phyloP scores from a whole-genome alignment of 2,113 vertebrate genomes.

The Dasyurus viverrinus region DNA sequence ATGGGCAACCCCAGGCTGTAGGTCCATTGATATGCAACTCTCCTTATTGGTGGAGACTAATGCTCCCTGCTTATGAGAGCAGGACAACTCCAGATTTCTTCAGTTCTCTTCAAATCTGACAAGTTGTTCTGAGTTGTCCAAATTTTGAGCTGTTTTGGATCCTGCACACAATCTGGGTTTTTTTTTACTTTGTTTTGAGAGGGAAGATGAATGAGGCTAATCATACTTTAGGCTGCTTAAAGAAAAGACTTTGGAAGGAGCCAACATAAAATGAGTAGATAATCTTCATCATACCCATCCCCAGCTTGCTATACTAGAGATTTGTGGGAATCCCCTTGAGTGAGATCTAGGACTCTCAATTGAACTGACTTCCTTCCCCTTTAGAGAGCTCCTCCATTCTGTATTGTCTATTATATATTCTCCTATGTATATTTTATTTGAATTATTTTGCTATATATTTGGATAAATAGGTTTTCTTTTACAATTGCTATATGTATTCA shows the following conservation, averaged over 20 bases:
- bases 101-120: not conserved
- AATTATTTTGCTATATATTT: not conserved
- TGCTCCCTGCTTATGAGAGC: not conserved
- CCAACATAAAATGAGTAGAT: not conserved
- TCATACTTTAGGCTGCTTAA: not conserved
- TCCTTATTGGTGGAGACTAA: not conserved
- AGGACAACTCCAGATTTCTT: not conserved
- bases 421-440: not conserved
- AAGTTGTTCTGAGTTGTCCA: not conserved
- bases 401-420: not conserved
- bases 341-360: not conserved
- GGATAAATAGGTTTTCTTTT: not conserved
- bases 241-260: not conserved
- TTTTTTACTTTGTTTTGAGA: not conserved
- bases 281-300: not conserved
- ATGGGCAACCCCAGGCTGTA: not conserved
- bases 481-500: no score
- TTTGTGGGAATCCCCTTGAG: not conserved
- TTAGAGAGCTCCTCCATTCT: no score
- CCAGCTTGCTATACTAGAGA: not conserved
- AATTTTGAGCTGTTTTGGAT: not conserved
- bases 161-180: not conserved
- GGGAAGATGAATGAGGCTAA: not conserved
- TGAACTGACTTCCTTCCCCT: no score
- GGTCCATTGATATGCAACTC: not conserved